Percentiles rank a stretch among this genome's conserved stretches.
Evolutionary conservation across 1,140 invertebrate species (phyloP).

Genomic region (Leptinotarsa defecta): DNA sequence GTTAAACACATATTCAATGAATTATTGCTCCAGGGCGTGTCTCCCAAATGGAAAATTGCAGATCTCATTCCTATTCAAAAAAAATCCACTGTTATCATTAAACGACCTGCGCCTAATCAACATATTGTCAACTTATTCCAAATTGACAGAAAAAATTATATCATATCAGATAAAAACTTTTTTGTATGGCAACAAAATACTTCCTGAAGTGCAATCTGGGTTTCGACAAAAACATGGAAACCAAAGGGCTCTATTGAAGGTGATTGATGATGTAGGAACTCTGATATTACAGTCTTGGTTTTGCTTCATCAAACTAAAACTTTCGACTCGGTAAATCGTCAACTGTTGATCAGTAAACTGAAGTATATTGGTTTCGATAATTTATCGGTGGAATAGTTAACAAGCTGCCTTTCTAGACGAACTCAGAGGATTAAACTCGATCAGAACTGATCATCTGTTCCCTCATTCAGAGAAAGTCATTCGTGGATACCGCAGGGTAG

Average conservation of each 20-base stretch:
- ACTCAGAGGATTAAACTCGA: neutral
- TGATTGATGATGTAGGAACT: neutral
- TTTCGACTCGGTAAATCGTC: neutral
- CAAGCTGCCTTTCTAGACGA: neutral
- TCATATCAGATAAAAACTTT: neutral
- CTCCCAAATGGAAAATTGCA: neutral
- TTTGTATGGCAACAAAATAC: neutral
- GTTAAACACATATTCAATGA: neutral
- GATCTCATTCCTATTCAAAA: neutral
- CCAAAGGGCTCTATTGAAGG: neutral
- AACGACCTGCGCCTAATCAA: neutral
- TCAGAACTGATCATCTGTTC: neutral
- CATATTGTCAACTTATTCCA: neutral
- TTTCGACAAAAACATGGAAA: conserved; percentile 1
- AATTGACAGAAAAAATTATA: neutral
- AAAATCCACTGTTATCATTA: neutral
- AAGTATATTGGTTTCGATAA: neutral
- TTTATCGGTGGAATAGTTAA: neutral
- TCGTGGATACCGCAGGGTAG: neutral
- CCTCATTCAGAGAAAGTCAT: neutral
- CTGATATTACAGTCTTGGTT: neutral
- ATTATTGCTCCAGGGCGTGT: neutral
- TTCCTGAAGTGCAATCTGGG: neutral
- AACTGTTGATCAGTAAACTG: conserved; percentile 2
- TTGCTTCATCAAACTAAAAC: neutral